Base-by-base conservation (phyloP, 2,113 vertebrate genomes). In the Misgurnus mizolepis region DNA sequence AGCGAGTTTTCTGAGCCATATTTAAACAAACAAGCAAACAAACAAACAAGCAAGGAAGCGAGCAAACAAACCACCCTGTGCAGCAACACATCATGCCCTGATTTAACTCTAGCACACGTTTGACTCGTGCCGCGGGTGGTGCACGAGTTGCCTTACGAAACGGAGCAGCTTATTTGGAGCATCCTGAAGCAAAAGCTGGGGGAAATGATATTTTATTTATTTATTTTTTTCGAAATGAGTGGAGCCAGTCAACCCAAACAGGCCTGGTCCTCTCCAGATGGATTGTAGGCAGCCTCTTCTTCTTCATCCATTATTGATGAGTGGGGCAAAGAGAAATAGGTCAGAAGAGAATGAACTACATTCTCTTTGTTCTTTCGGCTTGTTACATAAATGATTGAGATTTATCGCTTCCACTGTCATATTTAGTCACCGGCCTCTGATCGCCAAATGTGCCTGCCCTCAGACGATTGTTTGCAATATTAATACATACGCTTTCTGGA, bases 331-430 rank as follows among this genome's bases (percentile, higher is more conserved):
- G 80, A 84, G 80, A 85, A 85, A 85, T 85, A 82, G 83, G 83
- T 74, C 83, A 85, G 80, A 85, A 85, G 80, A 85, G 83, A 85
- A 85, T 82, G 83, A 80, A 85, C 83, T 85, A 85, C 76, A 82
- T 85, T 85, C 61, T 79, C 72, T 85, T 78, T 77, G 83, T 82
- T 82, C 80, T 76, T 79, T 69, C 67, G 7, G 43, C 50, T 78
- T 82, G 83, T 85, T 85, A 85, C 61, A 85, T 85, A 82, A 85
- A 85, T 82, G 77, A 85, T 82, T 85, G 71, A 76, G 77, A 55
- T 86, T 83, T 67, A 65, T 50, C 65, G 72, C 50, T 49, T 80
- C 49, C 39, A 80, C 43, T 79, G 67, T 69, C 67, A 70, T 71
- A 39, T 65, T 80, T 80, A 72, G 62, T 80, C 64, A 47, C 53